Base-by-base conservation (phyloP, 2,888 invertebrate species). In the Brassicogethes aeneus region DNA sequence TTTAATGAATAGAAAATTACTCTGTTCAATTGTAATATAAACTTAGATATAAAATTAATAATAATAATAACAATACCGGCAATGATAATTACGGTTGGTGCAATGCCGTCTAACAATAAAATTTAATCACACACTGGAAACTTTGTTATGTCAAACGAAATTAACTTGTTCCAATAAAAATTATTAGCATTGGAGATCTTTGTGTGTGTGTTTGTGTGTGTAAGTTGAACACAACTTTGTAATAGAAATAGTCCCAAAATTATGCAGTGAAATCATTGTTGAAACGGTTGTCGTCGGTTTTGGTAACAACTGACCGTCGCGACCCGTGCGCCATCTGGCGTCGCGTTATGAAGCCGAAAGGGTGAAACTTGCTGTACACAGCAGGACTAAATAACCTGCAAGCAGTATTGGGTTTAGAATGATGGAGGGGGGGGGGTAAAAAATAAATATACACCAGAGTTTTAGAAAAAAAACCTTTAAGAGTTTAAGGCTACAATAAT, bases 221-320 rank as follows among this genome's bases (percentile, higher is more conserved):
- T 23, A 7, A 35, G 36, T 15, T 35, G 8, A 14, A 35, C 36
- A 35, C 14, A 35, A 35, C 14, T 35, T 35, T n/a, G 15, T 35
- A 35, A 35, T 35, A 35, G 36, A 35, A 35, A 35, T 35, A 15
- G 15, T 8, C 7, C 12, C 15, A 40, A 40, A 40, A 23, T 23
- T 23, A 23, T 23, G 23, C 23, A 23, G 23, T 10, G 5, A 10
- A 23, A 23, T 23, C 23, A 7, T 23, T 23, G 23, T 23, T 23
- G 23, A 10, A 10, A 23, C 23, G 23, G 10, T 10, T 5, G 23
- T 23, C 5, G 23, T n/a, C n/a, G 23, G 23, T 23, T 23, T 10
- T 23, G 5, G 23, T 7, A 23, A 23, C 23, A 23, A 23, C 5
- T 23, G 23, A 23, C 23, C 23, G 23, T 10, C n/a, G n/a, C n/a